phyloP scores from a whole-genome alignment of 2,888 invertebrate genomes.

The Euproctis similis region DNA sequence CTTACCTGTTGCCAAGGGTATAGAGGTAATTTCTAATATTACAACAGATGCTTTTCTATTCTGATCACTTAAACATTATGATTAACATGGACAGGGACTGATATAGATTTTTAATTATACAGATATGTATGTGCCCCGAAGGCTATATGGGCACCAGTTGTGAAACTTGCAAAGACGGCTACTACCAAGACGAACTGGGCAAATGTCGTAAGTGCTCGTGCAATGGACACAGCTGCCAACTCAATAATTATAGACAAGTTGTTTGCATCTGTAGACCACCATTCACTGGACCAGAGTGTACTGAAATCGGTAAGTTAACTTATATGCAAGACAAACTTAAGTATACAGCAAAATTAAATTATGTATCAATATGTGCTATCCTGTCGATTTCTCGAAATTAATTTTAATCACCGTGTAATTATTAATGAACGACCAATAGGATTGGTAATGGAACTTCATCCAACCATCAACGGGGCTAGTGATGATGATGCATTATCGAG shows the following conservation, averaged over 20 bases:
- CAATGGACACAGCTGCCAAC: conserved; percentile 81
- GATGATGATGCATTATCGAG: conserved; percentile 25
- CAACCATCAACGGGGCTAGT: conserved; percentile 39
- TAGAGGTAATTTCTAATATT: too few species aligned
- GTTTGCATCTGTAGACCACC: conserved; percentile 83
- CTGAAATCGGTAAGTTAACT: conserved; percentile 43
- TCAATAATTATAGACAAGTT: conserved; percentile 74
- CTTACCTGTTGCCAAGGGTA: conserved; percentile 79
- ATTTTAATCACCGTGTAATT: too few species aligned
- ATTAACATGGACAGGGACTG: not conserved
- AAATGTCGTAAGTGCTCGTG: conserved; percentile 86
- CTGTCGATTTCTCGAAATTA: not conserved
- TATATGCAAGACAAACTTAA: too few species aligned
- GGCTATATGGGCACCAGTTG: conserved; percentile 91
- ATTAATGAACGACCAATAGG: conserved; percentile 34
- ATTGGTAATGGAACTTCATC: conserved; percentile 63
- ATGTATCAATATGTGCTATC: too few species aligned
- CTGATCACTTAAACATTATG: too few species aligned
- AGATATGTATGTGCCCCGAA: conserved; percentile 85
- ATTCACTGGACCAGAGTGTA: conserved; percentile 81
- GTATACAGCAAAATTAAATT: too few species aligned
- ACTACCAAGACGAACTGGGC: conserved; percentile 80
- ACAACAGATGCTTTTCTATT: too few species aligned
- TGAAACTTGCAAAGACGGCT: conserved; percentile 82
- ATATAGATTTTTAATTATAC: conserved; percentile 4